A percentile compares a stretch with the other conserved stretches of the same genome.
Evolutionary conservation across 2,797 vertebrate genomes (phyloP).

Genomic region (Sphenopsis melanotis): DNA sequence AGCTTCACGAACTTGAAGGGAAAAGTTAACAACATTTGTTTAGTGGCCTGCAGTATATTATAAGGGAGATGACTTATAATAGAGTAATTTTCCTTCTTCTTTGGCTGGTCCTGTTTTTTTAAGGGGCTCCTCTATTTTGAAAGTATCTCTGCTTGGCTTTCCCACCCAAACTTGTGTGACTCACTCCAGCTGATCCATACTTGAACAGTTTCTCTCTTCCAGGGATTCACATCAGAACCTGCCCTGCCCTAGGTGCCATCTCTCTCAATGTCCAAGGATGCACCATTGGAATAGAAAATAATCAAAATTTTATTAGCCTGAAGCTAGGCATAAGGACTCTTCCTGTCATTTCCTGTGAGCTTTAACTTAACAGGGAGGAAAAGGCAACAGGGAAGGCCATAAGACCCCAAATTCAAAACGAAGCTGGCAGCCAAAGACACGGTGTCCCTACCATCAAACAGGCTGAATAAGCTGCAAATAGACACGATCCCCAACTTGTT

Average conservation of each 20-base stretch:
- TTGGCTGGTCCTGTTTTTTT: neutral
- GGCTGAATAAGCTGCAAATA: constrained; percentile 9
- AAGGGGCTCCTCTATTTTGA: neutral
- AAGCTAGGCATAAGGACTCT: neutral
- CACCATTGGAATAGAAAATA: neutral
- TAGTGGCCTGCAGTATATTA: neutral
- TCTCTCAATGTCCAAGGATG: neutral
- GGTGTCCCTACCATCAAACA: neutral
- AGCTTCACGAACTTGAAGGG: neutral
- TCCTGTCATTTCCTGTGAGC: neutral
- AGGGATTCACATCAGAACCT: neutral
- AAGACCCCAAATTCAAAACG: neutral
- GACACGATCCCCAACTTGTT: neutral
- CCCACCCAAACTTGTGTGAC: neutral
- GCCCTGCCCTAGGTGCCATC: neutral
- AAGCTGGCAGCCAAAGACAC: neutral
- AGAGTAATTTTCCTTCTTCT: neutral
- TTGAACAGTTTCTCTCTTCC: neutral
- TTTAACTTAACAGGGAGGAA: constrained; percentile 3
- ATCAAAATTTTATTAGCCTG: neutral
- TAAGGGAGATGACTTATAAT: neutral
- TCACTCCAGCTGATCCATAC: neutral
- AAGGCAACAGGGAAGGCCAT: neutral
- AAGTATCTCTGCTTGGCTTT: neutral
- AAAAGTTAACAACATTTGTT: neutral